Conservation (phyloP, 2,888 invertebrate species). For the Margaritifera margaritifera region DNA sequence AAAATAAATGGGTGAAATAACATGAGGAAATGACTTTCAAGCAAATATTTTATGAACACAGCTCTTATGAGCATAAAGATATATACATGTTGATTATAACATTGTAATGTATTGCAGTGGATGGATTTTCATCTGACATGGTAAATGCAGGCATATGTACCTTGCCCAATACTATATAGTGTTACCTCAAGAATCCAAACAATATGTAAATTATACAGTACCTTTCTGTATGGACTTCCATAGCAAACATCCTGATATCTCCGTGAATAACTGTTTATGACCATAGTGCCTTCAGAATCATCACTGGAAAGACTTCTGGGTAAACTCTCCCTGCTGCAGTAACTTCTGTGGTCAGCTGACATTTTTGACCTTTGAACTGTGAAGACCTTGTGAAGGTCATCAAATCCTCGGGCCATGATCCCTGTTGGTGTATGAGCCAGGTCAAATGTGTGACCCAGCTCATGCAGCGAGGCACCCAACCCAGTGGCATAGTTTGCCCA, state of each 20-base stretch:
- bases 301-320: constrained; percentile 35
- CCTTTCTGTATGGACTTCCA: constrained; percentile 59
- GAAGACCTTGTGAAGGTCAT: constrained; percentile 70
- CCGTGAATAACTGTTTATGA: constrained; percentile 16
- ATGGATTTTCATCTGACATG: constrained; percentile 2
- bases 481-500: constrained; percentile 93
- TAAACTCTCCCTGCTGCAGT: constrained; percentile 34
- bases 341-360: constrained; percentile 18
- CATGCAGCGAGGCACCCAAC: constrained; percentile 92
- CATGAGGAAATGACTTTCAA: not conserved
- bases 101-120: not conserved
- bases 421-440: constrained; percentile 92
- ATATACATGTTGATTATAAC: not conserved
- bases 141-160: not conserved
- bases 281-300: constrained; percentile 11
- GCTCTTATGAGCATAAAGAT: not conserved
- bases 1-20: no score
- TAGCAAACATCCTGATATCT: constrained; percentile 58
- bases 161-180: no score
- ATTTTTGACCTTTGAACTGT: constrained; percentile 56
- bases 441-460: constrained; percentile 94
- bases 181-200: no score
- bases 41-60: constrained; percentile 4
- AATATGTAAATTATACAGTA: constrained; percentile 8
- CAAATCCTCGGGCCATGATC: constrained; percentile 84